Conservation (phyloP, 2,888 invertebrate species). For the Drosophila formosana region DNA sequence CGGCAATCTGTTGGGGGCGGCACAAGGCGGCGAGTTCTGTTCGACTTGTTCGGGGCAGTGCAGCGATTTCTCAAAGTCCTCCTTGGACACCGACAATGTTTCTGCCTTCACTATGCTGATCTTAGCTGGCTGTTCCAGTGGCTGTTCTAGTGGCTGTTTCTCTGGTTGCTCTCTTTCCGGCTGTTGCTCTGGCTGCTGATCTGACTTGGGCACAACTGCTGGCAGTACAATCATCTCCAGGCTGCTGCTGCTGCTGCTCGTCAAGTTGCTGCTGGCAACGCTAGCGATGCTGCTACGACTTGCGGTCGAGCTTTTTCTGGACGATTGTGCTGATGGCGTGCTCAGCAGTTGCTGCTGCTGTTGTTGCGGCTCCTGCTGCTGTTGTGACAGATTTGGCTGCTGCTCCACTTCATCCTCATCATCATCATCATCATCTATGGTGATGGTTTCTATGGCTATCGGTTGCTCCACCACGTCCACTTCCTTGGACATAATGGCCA, state of each 20-base stretch:
- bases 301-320: slow-evolving; percentile 48
- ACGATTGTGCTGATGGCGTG: slow-evolving; percentile 11
- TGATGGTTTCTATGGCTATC: slow-evolving; percentile 67
- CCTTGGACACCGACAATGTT: slow-evolving; percentile 58
- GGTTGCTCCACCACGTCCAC: slow-evolving; percentile 60
- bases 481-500: slow-evolving; percentile 71
- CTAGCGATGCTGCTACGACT: slow-evolving; percentile 39
- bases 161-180: neutral
- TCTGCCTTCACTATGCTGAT: slow-evolving; percentile 67
- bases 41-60: slow-evolving; percentile 52
- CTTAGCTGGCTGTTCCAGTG: neutral
- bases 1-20: neutral
- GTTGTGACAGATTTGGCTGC: slow-evolving; percentile 11
- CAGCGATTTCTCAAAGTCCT: slow-evolving; percentile 69
- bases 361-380: neutral
- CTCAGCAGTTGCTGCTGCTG: neutral
- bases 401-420: slow-evolving; percentile 46
- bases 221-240: slow-evolving; percentile 53
- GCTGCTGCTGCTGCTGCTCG: slow-evolving; percentile 56
- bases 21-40: slow-evolving; percentile 21
- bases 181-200: slow-evolving; percentile 3
- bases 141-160: neutral
- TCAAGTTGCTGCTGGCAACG: neutral
- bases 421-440: slow-evolving; percentile 69
- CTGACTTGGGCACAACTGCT: neutral